Base-by-base conservation (phyloP, 2,797 vertebrate species). In the Bovichtus diacanthus region DNA sequence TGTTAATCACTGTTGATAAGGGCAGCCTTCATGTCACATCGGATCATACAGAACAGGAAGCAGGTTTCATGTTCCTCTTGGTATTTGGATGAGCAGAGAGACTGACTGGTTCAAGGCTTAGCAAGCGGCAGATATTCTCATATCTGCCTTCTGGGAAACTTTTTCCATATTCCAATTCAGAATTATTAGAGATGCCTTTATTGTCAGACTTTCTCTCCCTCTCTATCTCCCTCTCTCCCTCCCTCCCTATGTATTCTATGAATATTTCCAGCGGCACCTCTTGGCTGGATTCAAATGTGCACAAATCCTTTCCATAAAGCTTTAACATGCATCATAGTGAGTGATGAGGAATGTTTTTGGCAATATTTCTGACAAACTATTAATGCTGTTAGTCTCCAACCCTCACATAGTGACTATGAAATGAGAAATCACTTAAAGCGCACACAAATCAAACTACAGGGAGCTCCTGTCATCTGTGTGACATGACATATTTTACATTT, bases 1-100 rank as follows among this genome's bases (percentile, higher is more conserved):
- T 86, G 68, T 6, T 93, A 85, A 93, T 89, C 87, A 81, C 80
- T 78, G 83, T 87, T 84, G 92, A 94, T 93, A 85, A 93, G 91
- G 86, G 89, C 90, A 88, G 76, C 79, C 64, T 76, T 85, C 31
- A 5, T 84, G 90, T 92, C 92, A 88, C 89, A 90, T 67, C 54
- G 0, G 69, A 90, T 92, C 90, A 87, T 76, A 67, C 76, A 75
- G 78, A 89, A 85, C 70, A 76, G 67, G 69, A 70, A 88, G 76
- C 68, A 74, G 87, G 84, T 82, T 88, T 89, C 78, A 81, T 77
- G 71, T 81, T 85, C n/a, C 46, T 78, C 58, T 54, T 18, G 69
- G 63, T 89, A 29, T 93, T 90, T 84, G 80, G 51, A 87, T 76
- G 79, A 85, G 63, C 59, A 43, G 63, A 63, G 49, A 79, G 38